Evolutionary conservation across 2,797 vertebrate genomes (phyloP), one percentile per base, ranked within the genome.

Genomic region (Sebastes dallii): DNA sequence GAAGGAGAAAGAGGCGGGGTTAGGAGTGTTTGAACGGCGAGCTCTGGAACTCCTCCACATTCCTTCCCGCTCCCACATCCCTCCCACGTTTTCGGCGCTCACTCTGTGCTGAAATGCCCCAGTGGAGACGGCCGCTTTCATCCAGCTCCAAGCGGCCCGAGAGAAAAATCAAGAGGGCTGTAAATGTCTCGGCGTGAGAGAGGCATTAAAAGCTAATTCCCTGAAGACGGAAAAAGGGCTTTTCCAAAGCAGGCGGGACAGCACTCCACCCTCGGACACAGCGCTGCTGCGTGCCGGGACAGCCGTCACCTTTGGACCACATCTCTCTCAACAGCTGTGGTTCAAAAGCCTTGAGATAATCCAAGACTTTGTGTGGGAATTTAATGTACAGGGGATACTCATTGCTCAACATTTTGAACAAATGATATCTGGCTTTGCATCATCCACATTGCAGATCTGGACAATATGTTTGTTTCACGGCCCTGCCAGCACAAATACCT

Each of bases 111-210:
- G 69, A 86, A 88, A 89, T 75, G 86, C 86, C 80, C 86, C 85
- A 78, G 75, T 54, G 80, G 84, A 89, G 87, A 74, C 13, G 27
- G 13, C n/a, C 1, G 76, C 93, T 95, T 95, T 95, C 80, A 94
- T 95, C 90, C 77, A 3, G 27, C 71, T 93, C 90, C 92, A 93
- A 90, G 85, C 56, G 9, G 77, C 82, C 83, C 18, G 25, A 75
- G 72, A 94, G 87, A 92, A 95, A 94, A 94, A 91, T 91, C 88
- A 90, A 87, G 86, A 90, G 76, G 74, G 39, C 80, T 75, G 75
- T 89, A 94, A 94, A 92, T 73, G 89, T 90, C 85, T 89, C 77
- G 34, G 85, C 77, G 82, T 93, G 91, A 89, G 92, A 92, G 87
- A 86, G 84, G 79, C 85, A 91, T 94, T 91, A 86, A 86, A 84